phyloP scores from a whole-genome alignment of 2,113 vertebrate species.

The Terrapene triunguis region DNA sequence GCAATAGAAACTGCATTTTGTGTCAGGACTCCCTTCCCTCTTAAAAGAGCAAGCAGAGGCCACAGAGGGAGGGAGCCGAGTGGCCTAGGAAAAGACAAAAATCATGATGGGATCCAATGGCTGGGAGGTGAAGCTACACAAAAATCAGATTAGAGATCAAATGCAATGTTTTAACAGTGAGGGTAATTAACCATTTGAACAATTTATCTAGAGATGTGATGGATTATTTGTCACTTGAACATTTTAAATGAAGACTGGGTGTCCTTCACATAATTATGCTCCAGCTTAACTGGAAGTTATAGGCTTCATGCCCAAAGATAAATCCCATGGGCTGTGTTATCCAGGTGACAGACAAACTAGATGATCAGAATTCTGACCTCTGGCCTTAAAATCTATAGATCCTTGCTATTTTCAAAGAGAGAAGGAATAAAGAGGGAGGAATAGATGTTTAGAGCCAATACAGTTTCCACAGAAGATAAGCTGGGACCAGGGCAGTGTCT shows the following conservation, averaged over 20 bases:
- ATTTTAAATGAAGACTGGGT: not conserved
- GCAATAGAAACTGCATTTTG: not conserved
- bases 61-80: not conserved
- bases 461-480: not conserved
- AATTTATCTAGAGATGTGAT: not conserved
- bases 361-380: not conserved
- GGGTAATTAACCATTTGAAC: not conserved
- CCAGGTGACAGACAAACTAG: not conserved
- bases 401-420: not conserved
- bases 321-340: not conserved
- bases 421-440: not conserved
- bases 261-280: not conserved
- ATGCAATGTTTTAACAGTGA: not conserved
- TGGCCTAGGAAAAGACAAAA: not conserved
- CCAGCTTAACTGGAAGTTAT: not conserved
- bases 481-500: not conserved
- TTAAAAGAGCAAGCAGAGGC: accelerated
- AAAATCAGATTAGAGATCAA: not conserved
- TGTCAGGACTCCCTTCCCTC: not conserved
- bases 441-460: not conserved
- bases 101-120: not conserved
- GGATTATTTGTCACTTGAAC: not conserved
- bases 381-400: not conserved
- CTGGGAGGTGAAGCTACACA: not conserved
- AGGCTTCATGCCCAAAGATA: not conserved